These are phyloP conservation scores for Ictalurus punctatus DNA, from an alignment of 2,113 vertebrate species.

Conservation along the genomic window DNA sequence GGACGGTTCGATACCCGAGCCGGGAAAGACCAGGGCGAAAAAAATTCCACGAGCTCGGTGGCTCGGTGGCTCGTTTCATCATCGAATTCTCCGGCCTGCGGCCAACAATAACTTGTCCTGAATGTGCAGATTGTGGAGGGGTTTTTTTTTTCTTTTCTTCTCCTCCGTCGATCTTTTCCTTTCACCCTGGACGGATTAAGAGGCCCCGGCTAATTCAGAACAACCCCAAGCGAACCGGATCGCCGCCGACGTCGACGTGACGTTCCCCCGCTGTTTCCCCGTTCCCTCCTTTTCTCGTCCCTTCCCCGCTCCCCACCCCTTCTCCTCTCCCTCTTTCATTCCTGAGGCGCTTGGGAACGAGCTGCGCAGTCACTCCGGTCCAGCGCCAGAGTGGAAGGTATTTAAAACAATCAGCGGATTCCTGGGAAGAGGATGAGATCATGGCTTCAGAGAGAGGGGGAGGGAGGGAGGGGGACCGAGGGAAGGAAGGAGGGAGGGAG, in stretches of 20 bases:
- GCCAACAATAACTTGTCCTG: conserved; percentile 52
- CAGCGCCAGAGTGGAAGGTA: conserved; percentile 61
- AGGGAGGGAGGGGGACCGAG: conserved; percentile 10
- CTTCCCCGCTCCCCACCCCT: background rate
- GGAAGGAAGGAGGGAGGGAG: conserved; percentile 5
- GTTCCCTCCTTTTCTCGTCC: background rate
- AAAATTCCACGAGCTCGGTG: conserved; percentile 13
- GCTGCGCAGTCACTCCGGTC: conserved; percentile 50
- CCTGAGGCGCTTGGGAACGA: conserved; percentile 51
- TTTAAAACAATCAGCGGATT: conserved; percentile 70
- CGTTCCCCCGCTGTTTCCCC: conserved; percentile 53
- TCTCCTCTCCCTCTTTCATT: conserved; percentile 20
- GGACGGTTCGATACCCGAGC: background rate
- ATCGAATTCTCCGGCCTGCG: conserved; percentile 45
- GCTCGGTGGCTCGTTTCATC: conserved; percentile 47
- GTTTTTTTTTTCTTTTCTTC: background rate
- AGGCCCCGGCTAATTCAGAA: conserved; percentile 45
- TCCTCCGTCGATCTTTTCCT: background rate
- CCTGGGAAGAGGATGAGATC: conserved; percentile 66
- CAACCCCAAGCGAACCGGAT: conserved; percentile 50
- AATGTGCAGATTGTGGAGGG: conserved; percentile 25
- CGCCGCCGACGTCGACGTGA: conserved; percentile 24
- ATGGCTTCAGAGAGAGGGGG: conserved; percentile 60
- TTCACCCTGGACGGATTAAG: conserved; percentile 42
- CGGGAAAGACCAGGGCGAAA: conserved; percentile 14